These are phyloP conservation scores for Caradrina clavipalpis DNA, from an alignment of 2,888 invertebrate species.

Conservation along the genomic window DNA sequence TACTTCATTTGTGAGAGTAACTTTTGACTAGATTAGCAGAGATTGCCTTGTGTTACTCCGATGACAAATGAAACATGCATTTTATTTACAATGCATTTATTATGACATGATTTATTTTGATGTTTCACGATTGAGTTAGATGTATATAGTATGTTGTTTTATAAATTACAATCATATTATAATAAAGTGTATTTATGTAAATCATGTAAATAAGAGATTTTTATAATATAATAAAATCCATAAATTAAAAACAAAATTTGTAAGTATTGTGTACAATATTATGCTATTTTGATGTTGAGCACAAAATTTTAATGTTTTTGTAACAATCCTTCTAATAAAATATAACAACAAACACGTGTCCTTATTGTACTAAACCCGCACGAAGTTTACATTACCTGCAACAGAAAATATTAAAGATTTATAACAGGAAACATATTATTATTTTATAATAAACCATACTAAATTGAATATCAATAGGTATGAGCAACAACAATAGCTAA, in stretches of 20 bases:
- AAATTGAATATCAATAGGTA: neutral
- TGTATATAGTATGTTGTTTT: constrained; percentile 75
- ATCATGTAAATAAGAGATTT: constrained; percentile 77
- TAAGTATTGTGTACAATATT: constrained; percentile 59
- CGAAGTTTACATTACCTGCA: constrained; percentile 64
- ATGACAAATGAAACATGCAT: constrained; percentile 62
- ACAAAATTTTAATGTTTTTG: constrained; percentile 80
- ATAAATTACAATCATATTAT: constrained; percentile 54
- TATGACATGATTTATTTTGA: constrained; percentile 57
- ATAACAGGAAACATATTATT: constrained; percentile 25
- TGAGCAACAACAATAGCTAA: neutral
- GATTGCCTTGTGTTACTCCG: constrained; percentile 75
- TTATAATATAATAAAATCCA: constrained; percentile 60
- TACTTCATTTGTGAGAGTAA: constrained; percentile 74
- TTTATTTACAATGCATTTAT: constrained; percentile 72
- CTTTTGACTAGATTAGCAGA: constrained; percentile 84
- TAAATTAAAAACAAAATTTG: constrained; percentile 54
- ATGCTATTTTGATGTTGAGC: constrained; percentile 71
- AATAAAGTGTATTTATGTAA: constrained; percentile 74
- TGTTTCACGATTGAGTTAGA: constrained; percentile 67
- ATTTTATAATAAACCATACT: neutral
- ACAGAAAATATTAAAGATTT: constrained; percentile 35
- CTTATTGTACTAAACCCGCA: constrained; percentile 65
- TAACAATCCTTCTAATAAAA: constrained; percentile 78
- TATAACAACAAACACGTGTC: constrained; percentile 70